Base-by-base conservation (phyloP, 1,140 invertebrate genomes). In the Pygmarrhopalites habei region DNA sequence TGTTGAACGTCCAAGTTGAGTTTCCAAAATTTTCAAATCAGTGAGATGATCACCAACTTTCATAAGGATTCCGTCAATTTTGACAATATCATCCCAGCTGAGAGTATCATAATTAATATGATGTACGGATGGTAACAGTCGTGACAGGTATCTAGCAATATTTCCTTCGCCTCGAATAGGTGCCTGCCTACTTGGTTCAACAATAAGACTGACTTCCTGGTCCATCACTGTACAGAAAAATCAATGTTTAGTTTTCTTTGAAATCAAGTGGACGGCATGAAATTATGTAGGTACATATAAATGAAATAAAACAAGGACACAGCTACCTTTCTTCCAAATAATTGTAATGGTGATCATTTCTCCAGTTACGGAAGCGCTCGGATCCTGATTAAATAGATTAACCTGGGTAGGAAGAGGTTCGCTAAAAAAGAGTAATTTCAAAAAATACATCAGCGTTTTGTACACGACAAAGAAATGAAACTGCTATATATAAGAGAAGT, bases 61-160 rank as follows among this genome's bases (percentile, higher is more conserved):
- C 3, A 28, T 26, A 51, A 65, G 19, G 2, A 55, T 19, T 17
- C 32, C 49, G 15, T 65, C 63, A 25, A 65, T 58, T 19, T 47
- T 15, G 3, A 59, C 2, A 15, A 65, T 19, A 17, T 29, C 30
- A 19, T 65, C 35, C 49, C 58, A 56, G 23, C 49, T 32, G 2
- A 65, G 29, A n/a, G 57, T 15, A 21, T 65, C 58, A 32, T 65
- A 65, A 25, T 65, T 60, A 10, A 61, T 49, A 35, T 51, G 19
- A 29, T 26, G n/a, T 1, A 17, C 51, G 15, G 29, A 2, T 28
- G 64, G 64, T 19, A 65, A 12, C 14, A 61, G 44, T 30, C 64
- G 51, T 28, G 64, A 65, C 3, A 65, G 44, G 30, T 60, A 65
- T 1, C 64, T 28, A 2, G 43, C 53, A 19, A 65, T 15, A 30